phyloP scores from a whole-genome alignment of 2,797 vertebrate species.

The Sebastes melanostomus region DNA sequence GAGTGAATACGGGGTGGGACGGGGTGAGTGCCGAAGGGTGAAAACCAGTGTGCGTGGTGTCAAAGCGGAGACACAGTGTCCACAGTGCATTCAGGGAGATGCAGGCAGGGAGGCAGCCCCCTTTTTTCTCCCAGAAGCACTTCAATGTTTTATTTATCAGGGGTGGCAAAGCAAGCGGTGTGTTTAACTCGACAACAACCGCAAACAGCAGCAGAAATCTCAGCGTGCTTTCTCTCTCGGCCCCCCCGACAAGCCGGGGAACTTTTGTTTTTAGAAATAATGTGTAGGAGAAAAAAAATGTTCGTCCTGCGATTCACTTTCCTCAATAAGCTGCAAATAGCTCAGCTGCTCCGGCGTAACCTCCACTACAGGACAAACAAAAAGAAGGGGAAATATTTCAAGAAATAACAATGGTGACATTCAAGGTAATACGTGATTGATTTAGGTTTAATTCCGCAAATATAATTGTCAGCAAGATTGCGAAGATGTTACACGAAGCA shows the following conservation, averaged over 20 bases:
- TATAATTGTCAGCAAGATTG: slow-evolving; percentile 57
- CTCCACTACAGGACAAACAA: slow-evolving; percentile 12
- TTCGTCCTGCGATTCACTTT: slow-evolving; percentile 50
- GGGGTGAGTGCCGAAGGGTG: slow-evolving; percentile 17
- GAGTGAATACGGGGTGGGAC: slow-evolving; percentile 11
- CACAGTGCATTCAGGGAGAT: slow-evolving; percentile 54
- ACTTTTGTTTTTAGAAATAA: slow-evolving; percentile 59
- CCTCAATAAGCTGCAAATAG: slow-evolving; percentile 49
- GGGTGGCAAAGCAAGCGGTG: slow-evolving; percentile 62
- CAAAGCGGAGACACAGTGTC: slow-evolving; percentile 52
- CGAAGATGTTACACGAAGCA: slow-evolving; percentile 48
- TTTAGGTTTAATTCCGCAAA: slow-evolving; percentile 28
- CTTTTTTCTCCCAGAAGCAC: slow-evolving; percentile 48
- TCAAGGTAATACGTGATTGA: slow-evolving; percentile 13
- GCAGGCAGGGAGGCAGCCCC: slow-evolving; percentile 44
- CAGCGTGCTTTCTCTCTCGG: slow-evolving; percentile 13
- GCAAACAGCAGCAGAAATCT: slow-evolving; percentile 65
- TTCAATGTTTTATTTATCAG: slow-evolving; percentile 79
- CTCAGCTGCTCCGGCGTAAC: slow-evolving; percentile 33
- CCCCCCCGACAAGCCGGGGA: not conserved
- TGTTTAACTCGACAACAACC: slow-evolving; percentile 73
- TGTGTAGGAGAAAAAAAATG: slow-evolving; percentile 41
- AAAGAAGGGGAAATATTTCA: not conserved
- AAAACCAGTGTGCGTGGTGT: slow-evolving; percentile 37
- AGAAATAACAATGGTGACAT: slow-evolving; percentile 24